Percentiles rank a stretch among this genome's conserved stretches.
Evolutionary conservation across 2,888 invertebrate genomes (phyloP).

Genomic region (Tinea semifulvella): DNA sequence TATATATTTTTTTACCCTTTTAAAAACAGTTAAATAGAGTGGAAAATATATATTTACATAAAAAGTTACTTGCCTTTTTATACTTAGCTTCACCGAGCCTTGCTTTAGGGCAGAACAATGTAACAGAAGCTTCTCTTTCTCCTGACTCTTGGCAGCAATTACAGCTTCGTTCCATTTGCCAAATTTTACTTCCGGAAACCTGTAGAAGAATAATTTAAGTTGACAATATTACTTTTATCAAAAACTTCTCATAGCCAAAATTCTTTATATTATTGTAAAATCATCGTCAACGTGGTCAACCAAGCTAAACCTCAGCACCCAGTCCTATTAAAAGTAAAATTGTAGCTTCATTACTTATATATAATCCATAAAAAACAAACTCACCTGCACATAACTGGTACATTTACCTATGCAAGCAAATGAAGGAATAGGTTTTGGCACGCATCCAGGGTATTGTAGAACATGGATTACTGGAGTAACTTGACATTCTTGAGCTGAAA

Average conservation of each 20-base stretch:
- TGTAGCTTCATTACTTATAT: too few relatives aligned
- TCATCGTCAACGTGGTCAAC: too few relatives aligned
- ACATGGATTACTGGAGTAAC: slow-evolving; percentile 93
- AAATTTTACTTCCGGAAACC: slow-evolving; percentile 95
- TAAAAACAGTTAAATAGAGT: too few relatives aligned
- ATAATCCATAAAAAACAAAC: too few relatives aligned
- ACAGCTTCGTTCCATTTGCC: slow-evolving; percentile 95
- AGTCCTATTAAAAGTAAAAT: too few relatives aligned
- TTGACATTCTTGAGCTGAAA: slow-evolving; percentile 81
- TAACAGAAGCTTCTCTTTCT: slow-evolving; percentile 88
- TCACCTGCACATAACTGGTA: slow-evolving; percentile 90
- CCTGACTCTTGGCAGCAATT: slow-evolving; percentile 96
- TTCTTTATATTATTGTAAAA: too few relatives aligned
- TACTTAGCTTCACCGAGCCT: slow-evolving; percentile 86
- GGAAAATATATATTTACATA: too few relatives aligned
- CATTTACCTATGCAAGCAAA: slow-evolving; percentile 93
- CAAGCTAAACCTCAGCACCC: too few relatives aligned
- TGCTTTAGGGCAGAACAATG: slow-evolving; percentile 89
- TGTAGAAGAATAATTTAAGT: slow-evolving; percentile 40
- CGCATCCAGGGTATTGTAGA: slow-evolving; percentile 89
- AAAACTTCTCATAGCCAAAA: too few relatives aligned
- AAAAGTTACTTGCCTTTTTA: slow-evolving; percentile 86
- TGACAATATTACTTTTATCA: too few relatives aligned
- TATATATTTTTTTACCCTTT: too few relatives aligned
- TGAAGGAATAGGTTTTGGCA: slow-evolving; percentile 92